Conservation (phyloP, 2,888 invertebrate species). For the Stenichneumon culpator region DNA sequence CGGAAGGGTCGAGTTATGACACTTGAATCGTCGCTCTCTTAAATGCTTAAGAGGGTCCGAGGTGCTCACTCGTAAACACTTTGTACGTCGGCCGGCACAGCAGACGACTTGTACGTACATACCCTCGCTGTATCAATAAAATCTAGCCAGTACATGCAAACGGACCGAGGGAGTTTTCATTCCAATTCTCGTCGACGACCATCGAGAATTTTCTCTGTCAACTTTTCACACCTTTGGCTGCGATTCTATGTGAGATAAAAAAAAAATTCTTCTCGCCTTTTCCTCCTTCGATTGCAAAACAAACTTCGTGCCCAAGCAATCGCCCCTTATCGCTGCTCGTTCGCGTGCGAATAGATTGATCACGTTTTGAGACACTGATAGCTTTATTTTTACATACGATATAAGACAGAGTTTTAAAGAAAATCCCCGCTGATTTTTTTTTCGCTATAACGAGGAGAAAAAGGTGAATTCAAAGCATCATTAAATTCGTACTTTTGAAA, state of each 20-base stretch:
- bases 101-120: constrained; percentile 30
- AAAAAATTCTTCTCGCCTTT: background rate
- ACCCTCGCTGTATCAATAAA: constrained; percentile 53
- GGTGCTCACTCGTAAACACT: constrained; percentile 70
- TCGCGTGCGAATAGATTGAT: background rate
- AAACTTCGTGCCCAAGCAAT: background rate
- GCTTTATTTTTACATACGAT: background rate
- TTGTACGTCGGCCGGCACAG: constrained; percentile 45
- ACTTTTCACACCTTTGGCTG: background rate
- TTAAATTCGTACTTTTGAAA: constrained; percentile 18
- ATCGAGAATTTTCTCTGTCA: background rate
- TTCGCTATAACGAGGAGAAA: background rate
- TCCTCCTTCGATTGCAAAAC: background rate
- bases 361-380: background rate
- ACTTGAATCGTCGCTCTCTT: constrained; percentile 80
- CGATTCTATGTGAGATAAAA: background rate
- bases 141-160: background rate
- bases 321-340: background rate
- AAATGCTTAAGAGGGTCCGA: constrained; percentile 80
- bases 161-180: constrained; percentile 47
- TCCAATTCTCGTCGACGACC: constrained; percentile 27
- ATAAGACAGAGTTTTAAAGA: too few species aligned
- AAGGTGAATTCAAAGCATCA: constrained; percentile 14
- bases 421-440: background rate
- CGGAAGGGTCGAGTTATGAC: constrained; percentile 84